A percentile compares a stretch with the other conserved stretches of the same genome.
phyloP scores from a whole-genome alignment of 1,140 invertebrate species.

The Linepithema humile region DNA sequence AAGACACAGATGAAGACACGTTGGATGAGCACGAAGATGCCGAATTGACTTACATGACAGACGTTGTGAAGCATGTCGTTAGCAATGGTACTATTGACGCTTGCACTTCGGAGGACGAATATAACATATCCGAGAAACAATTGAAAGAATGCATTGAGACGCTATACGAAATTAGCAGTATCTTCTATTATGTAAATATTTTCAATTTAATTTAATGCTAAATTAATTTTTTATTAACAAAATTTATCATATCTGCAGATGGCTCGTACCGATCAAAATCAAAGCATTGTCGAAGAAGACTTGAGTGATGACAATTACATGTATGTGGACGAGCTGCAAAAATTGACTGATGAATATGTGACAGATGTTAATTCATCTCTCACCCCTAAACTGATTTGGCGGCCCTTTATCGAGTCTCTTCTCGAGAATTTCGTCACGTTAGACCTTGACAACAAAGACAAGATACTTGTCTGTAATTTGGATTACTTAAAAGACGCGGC shows the following conservation, averaged over 20 bases:
- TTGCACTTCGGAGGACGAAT: slow-evolving; percentile 74
- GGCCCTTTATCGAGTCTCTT: slow-evolving; percentile 86
- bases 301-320: slow-evolving; percentile 86
- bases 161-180: slow-evolving; percentile 83
- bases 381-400: slow-evolving; percentile 86
- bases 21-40: slow-evolving; percentile 51
- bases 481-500: slow-evolving; percentile 86
- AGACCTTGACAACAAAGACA: slow-evolving; percentile 84
- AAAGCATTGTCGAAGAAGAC: slow-evolving; percentile 83
- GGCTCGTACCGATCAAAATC: slow-evolving; percentile 82
- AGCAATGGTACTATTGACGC: slow-evolving; percentile 77
- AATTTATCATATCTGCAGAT: slow-evolving; percentile 83
- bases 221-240: slow-evolving; percentile 23
- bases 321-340: slow-evolving; percentile 86
- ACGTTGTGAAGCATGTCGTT: slow-evolving; percentile 82
- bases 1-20: slow-evolving; percentile 73
- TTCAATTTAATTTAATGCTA: neutral
- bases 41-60: slow-evolving; percentile 80
- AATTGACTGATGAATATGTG: slow-evolving; percentile 86
- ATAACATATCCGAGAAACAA: slow-evolving; percentile 77
- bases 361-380: slow-evolving; percentile 80
- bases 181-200: slow-evolving; percentile 83
- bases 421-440: slow-evolving; percentile 85
- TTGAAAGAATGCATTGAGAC: slow-evolving; percentile 82
- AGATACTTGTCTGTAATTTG: slow-evolving; percentile 87